Percentiles rank a stretch among this genome's conserved stretches.
phyloP scores from a whole-genome alignment of 2,113 vertebrate species.

The Nanorana parkeri region DNA sequence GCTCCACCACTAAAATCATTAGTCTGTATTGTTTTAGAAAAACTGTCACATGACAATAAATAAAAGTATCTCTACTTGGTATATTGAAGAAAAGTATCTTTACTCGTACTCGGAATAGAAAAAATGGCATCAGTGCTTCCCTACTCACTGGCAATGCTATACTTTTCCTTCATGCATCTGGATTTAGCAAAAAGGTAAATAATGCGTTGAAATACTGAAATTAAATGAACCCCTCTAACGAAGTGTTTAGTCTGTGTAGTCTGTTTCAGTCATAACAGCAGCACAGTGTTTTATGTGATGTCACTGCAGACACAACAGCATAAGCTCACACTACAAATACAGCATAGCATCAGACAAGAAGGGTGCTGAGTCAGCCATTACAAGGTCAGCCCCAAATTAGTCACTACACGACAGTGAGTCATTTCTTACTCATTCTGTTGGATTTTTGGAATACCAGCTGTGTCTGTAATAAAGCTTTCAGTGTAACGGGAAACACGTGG shows the following conservation, averaged over 20 bases:
- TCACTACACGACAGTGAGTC: conserved; percentile 35
- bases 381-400: conserved; percentile 22
- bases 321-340: neutral
- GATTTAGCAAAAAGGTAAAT: too few relatives aligned
- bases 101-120: too few relatives aligned
- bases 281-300: neutral
- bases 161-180: too few relatives aligned
- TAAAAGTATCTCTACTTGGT: too few relatives aligned
- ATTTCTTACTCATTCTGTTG: conserved; percentile 21
- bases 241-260: neutral
- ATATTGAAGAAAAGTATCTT: too few relatives aligned
- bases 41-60: too few relatives aligned
- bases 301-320: neutral
- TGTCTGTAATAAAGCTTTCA: neutral
- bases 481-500: conserved; percentile 7
- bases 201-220: too few relatives aligned
- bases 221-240: too few relatives aligned
- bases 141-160: too few relatives aligned
- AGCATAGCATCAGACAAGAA: neutral
- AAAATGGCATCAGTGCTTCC: too few relatives aligned
- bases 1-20: too few relatives aligned
- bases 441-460: conserved; percentile 41
- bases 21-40: too few relatives aligned
- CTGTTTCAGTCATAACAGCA: neutral
- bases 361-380: conserved; percentile 6